Evolutionary conservation across 2,888 invertebrate species (phyloP).

Genomic region (Dynastes maya): DNA sequence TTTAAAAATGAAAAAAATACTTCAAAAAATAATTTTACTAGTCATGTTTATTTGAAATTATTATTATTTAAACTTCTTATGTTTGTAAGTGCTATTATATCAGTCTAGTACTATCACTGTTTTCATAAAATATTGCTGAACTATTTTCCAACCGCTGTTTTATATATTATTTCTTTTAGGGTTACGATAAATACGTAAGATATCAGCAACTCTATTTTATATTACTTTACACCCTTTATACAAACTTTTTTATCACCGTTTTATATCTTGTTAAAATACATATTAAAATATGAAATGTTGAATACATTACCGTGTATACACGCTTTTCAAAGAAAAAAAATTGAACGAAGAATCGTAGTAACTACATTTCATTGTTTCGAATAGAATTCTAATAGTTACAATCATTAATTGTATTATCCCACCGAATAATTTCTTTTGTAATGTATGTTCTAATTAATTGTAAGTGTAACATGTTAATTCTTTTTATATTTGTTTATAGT

Average conservation of each 20-base stretch:
- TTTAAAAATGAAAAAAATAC: no score
- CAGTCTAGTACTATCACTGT: no score
- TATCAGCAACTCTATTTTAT: no score
- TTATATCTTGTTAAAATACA: conserved; percentile 40
- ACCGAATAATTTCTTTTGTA: conserved; percentile 30
- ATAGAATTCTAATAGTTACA: conserved; percentile 26
- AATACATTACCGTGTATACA: conserved; percentile 21
- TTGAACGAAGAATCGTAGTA: conserved; percentile 15
- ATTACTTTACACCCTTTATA: not conserved
- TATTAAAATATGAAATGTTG: not conserved
- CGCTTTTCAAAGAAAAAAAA: conserved; percentile 39
- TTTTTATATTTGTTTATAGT: conserved; percentile 56
- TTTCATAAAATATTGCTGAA: no score
- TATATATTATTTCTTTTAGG: no score
- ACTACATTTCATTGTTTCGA: conserved; percentile 39
- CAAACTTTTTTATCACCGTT: not conserved
- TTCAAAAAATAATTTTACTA: no score
- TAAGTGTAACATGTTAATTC: conserved; percentile 40
- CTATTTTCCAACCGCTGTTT: no score
- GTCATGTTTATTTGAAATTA: no score
- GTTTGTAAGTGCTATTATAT: no score
- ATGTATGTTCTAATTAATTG: conserved; percentile 28
- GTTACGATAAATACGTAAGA: no score
- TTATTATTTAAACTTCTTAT: no score
- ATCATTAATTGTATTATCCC: conserved; percentile 38